These are phyloP conservation scores for Leptobrachium ailaonicum DNA, from an alignment of 2,113 vertebrate species.

Conservation along the genomic window DNA sequence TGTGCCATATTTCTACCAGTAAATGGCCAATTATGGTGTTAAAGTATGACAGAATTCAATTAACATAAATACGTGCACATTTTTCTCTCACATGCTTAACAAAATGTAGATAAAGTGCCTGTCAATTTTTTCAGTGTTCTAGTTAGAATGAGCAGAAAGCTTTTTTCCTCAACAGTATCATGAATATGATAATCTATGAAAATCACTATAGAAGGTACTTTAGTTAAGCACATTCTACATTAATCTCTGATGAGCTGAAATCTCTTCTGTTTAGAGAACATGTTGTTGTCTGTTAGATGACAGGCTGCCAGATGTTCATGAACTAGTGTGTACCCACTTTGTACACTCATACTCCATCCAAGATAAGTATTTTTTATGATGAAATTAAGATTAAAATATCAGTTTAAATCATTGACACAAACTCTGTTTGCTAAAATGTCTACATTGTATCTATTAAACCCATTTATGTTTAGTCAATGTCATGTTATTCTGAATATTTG, in stretches of 20 bases:
- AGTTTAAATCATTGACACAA: no score
- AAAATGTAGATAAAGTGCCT: constrained; percentile 81
- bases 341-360: constrained; percentile 57
- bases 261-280: constrained; percentile 76
- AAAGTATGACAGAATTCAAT: constrained; percentile 68
- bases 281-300: constrained; percentile 74
- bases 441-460: no score
- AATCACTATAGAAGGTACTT: constrained; percentile 80
- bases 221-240: constrained; percentile 77
- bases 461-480: no score
- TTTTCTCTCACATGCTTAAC: constrained; percentile 71
- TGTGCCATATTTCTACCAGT: constrained; percentile 33
- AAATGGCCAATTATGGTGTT: constrained; percentile 49
- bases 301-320: constrained; percentile 76
- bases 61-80: constrained; percentile 71
- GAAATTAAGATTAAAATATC: no score
- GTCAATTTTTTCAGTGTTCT: constrained; percentile 73
- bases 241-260: constrained; percentile 74
- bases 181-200: constrained; percentile 90
- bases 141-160: constrained; percentile 72
- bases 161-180: constrained; percentile 74
- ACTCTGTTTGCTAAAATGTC: no score
- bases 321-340: constrained; percentile 61
- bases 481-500: no score
- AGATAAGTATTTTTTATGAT: no score